Evolutionary conservation across 2,888 invertebrate species (phyloP), one percentile per base, ranked within the genome.

Genomic region (Brachypterus glaber): DNA sequence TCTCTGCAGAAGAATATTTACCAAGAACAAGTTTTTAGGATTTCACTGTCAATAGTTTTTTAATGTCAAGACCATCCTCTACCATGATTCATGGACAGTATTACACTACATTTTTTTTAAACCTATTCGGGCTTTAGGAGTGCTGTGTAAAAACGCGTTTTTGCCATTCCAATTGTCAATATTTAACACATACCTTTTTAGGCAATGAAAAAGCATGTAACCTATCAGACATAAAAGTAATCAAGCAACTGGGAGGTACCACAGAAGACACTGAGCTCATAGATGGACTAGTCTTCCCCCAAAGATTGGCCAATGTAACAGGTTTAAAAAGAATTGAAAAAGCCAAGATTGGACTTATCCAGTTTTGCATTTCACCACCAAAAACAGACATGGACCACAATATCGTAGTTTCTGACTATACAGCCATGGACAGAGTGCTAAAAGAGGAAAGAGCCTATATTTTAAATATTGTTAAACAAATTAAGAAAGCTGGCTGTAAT

Each of bases 381-480:
- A 99, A 99, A 71, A 98, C 98, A 38, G 97, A 99, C 82, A 93
- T 95, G 91, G 92, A 93, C 58, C 91, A 92, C 68, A 92, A 84
- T 61, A 84, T 90, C 2, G 77, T 99, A 53, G 92, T 99, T 14
- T 91, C 95, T 0, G 98, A 99, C 65, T 99, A 99, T 65, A 82
- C 96, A n/a, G 96, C 96, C 34, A 99, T 99, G 98, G 98, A 99
- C 66, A 79, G 98, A 40, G 92, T 98, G 1, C 67, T 99, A 41
- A 88, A 93, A 60, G 98, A 99, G 65, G 98, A 99, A 66, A 80
- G 98, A 35, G 79, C 90, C 36, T 99, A 99, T 65, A 95, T 98
- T 54, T 72, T 99, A 39, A 96, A 99, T 59, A 93, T 98, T 58
- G 91, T 96, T 3, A 99, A 99, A 65, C 92, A 96, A 66, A 91